Percentiles rank a stretch among this genome's conserved stretches.
Conservation (phyloP, 2,113 vertebrate genomes). For the Grallaria varia region DNA sequence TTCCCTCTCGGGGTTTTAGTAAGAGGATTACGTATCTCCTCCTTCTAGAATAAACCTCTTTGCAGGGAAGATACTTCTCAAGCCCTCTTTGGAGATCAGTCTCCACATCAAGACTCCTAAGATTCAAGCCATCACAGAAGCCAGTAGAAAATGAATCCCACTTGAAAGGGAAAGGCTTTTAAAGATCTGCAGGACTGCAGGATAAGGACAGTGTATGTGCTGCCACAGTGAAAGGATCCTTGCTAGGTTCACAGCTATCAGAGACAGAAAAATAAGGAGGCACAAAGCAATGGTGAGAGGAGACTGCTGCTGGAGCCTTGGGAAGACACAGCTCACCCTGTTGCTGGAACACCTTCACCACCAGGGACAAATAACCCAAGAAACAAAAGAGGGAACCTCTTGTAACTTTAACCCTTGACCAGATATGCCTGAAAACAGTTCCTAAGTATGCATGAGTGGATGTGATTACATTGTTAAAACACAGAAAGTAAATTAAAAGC, state of each 20-base stretch:
- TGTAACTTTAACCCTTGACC: background rate
- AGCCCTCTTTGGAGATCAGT: slow-evolving; percentile 36
- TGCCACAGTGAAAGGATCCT: background rate
- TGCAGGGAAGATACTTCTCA: slow-evolving; percentile 41
- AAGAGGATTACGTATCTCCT: slow-evolving; percentile 45
- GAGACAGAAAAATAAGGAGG: background rate
- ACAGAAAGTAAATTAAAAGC: background rate
- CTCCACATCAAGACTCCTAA: background rate
- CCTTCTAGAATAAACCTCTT: slow-evolving; percentile 46
- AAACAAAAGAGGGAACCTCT: background rate
- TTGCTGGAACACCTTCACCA: background rate
- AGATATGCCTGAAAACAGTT: background rate
- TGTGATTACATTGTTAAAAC: background rate
- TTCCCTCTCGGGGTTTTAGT: background rate
- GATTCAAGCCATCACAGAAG: background rate
- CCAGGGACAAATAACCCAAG: background rate
- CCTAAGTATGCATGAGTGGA: background rate
- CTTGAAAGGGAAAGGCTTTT: slow-evolving; percentile 8
- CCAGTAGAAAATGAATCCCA: background rate
- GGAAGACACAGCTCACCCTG: background rate
- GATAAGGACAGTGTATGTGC: background rate
- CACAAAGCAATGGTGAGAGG: background rate
- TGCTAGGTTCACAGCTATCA: background rate
- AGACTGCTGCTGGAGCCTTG: background rate
- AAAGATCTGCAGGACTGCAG: background rate